These are phyloP conservation scores for Coturnix japonica DNA, from an alignment of 2,113 vertebrate genomes.

Conservation along the genomic window DNA sequence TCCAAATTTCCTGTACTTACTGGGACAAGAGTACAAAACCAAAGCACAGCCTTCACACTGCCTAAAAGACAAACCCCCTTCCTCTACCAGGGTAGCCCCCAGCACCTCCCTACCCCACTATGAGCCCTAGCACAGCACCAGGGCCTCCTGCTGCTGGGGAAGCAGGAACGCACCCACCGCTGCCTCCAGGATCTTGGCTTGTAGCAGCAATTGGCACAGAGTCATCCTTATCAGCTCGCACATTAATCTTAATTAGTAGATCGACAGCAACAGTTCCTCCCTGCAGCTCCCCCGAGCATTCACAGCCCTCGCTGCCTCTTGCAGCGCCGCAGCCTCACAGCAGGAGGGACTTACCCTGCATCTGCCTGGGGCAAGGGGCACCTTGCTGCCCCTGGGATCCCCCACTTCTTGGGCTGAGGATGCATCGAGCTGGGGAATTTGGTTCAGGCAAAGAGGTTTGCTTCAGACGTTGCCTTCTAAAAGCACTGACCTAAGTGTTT, in stretches of 20 bases:
- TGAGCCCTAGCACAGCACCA: not conserved
- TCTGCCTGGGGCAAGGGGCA: not conserved
- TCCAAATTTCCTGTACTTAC: not conserved
- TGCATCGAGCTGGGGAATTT: not conserved
- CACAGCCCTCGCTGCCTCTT: not conserved
- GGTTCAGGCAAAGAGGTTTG: not conserved
- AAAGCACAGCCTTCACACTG: not conserved
- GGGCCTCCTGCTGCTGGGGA: constrained; percentile 17
- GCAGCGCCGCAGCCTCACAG: rapidly evolving
- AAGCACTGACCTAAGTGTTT: constrained; percentile 5
- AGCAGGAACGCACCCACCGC: constrained; percentile 6
- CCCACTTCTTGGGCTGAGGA: not conserved
- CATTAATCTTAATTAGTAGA: constrained; percentile 76
- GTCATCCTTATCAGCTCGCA: constrained; percentile 72
- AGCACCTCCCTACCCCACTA: not conserved
- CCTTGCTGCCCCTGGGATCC: rapidly evolving
- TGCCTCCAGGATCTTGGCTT: constrained; percentile 41
- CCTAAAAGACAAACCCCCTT: not conserved
- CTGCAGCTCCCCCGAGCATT: constrained; percentile 52
- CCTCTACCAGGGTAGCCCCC: not conserved
- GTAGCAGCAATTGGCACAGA: constrained; percentile 35
- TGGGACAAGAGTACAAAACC: not conserved
- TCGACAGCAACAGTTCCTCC: constrained; percentile 66
- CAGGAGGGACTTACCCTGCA: not conserved
- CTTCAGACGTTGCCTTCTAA: not conserved